Conservation (phyloP, 2,797 vertebrate genomes). For the Taenioides sp. region DNA sequence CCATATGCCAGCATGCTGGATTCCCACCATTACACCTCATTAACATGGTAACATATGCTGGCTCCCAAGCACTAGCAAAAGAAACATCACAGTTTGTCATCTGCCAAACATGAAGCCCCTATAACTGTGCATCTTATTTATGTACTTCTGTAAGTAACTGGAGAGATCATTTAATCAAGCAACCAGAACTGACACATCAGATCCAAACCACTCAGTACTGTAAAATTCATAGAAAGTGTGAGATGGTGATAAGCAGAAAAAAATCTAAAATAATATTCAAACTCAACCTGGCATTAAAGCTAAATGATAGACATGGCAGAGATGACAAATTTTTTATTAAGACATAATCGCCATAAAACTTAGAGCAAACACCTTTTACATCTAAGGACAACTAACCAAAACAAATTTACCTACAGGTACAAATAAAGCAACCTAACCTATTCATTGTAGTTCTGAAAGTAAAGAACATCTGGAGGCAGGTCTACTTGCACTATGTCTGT, state of each 20-base stretch:
- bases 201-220: not conserved
- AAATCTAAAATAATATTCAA: not conserved
- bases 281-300: no score
- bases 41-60: slow-evolving; percentile 80
- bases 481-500: slow-evolving; percentile 24
- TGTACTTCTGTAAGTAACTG: slow-evolving; percentile 4
- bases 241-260: not conserved
- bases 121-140: slow-evolving; percentile 64
- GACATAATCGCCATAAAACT: not conserved
- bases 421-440: not conserved
- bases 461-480: slow-evolving; percentile 21
- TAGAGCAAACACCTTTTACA: no score
- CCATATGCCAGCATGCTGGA: slow-evolving; percentile 79
- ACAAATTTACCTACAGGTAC: no score
- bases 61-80: slow-evolving; percentile 74
- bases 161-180: not conserved
- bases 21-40: slow-evolving; percentile 81
- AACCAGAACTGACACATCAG: not conserved
- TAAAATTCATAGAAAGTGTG: not conserved
- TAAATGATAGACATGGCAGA: no score
- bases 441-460: slow-evolving; percentile 11
- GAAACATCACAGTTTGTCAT: slow-evolving; percentile 70
- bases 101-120: slow-evolving; percentile 59
- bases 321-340: not conserved
- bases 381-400: not conserved